A percentile compares a stretch with the other conserved stretches of the same genome.
phyloP scores from a whole-genome alignment of 1,140 invertebrate species.

The Lordiphosa stackelbergi region DNA sequence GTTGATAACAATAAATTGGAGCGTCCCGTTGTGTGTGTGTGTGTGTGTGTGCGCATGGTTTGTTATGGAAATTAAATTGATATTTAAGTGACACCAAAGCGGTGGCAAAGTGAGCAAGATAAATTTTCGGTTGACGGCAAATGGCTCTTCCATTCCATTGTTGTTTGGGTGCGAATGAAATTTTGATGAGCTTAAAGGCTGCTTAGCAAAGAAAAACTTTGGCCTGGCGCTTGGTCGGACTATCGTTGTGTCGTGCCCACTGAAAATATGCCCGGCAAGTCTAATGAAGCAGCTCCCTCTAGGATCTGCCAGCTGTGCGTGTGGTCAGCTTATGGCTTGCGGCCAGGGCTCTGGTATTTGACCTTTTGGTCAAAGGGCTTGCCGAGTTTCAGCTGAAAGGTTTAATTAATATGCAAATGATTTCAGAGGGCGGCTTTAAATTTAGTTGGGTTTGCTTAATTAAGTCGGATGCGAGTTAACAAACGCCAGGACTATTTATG shows the following conservation, averaged over 20 bases:
- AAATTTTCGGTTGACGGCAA: conserved; percentile 60
- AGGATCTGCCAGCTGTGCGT: conserved; percentile 18
- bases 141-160: conserved; percentile 61
- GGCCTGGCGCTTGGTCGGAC: conserved; percentile 12
- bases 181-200: conserved; percentile 66
- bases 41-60: conserved; percentile 8
- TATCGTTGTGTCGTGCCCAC: conserved; percentile 37
- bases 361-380: conserved; percentile 52
- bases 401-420: conserved; percentile 73
- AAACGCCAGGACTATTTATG: conserved; percentile 1
- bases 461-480: conserved; percentile 34
- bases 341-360: conserved; percentile 51
- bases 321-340: conserved; percentile 62
- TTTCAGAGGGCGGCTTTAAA: conserved; percentile 34
- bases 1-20: conserved; percentile 36
- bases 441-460: conserved; percentile 53
- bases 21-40: conserved; percentile 2
- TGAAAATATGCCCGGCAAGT: conserved; percentile 43
- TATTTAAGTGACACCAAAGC: conserved; percentile 65
- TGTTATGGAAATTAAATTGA: conserved; percentile 73
- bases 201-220: conserved; percentile 39
- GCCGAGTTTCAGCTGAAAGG: conserved; percentile 42
- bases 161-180: conserved; percentile 40
- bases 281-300: conserved; percentile 51
- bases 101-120: conserved; percentile 42